Evolutionary conservation across 2,888 invertebrate genomes (phyloP), one percentile per base, ranked within the genome.

Genomic region (Drosophila atroscutellata): DNA sequence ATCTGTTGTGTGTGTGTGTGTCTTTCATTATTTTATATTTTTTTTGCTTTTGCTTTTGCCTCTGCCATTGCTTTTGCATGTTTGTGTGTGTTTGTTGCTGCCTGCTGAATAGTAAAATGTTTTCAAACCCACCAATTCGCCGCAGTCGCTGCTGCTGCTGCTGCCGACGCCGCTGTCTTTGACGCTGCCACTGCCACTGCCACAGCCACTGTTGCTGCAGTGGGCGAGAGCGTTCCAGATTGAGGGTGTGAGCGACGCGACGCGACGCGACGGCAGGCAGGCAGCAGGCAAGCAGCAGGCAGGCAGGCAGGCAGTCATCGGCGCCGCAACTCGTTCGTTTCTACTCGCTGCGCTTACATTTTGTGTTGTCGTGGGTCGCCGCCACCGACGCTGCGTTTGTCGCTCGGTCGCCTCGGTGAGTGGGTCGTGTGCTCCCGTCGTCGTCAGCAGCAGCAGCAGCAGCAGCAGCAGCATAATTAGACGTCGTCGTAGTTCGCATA

Each of bases 321-420:
- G 58, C 51, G 50, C 51, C 42, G 20, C 72, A 81, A 78, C 74
- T 84, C 72, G 77, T 85, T 79, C 62, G 75, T 75, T 78, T 60
- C 65, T 49, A 72, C 66, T 75, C 75, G 69, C 66, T 72, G 66
- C 66, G 77, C 77, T 66, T 82, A 85, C 75, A 72, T 63, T 83
- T 84, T 78, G 52, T 84, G 88, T 88, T 87, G 86, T 86, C 86
- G 86, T 83, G 86, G 83, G 83, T 86, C 82, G 81, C 67, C 77
- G 81, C 67, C 78, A 78, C 54, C 66, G 76, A 69, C 59, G 55
- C 63, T 56, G 74, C 68, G 81, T 80, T 67, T 58, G 76, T 77
- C 77, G 77, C 60, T 77, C 64, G 79, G 81, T 81, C 81, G 74
- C 71, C 63, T 75, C 78, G 45, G 74, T 80, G 80, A 81, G 81